phyloP scores from a whole-genome alignment of 2,888 invertebrate species.

The Rotaria sp. region DNA sequence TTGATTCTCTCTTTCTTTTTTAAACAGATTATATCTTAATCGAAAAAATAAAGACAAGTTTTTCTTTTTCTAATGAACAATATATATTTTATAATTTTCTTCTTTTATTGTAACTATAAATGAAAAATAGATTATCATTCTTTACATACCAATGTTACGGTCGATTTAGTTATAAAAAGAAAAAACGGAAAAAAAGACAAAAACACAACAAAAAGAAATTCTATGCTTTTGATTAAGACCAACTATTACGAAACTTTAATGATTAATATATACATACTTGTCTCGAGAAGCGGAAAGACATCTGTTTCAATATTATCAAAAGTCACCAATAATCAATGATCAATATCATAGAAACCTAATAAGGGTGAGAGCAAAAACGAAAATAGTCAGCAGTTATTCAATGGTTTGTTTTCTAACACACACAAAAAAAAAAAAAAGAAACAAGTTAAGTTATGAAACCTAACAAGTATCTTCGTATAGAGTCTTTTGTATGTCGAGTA shows the following conservation, averaged over 20 bases:
- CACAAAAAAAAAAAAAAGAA: no score
- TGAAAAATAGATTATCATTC: not conserved
- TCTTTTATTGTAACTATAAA: not conserved
- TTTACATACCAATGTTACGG: not conserved
- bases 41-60: not conserved
- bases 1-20: not conserved
- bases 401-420: not conserved
- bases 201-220: not conserved
- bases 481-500: not conserved
- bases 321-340: not conserved
- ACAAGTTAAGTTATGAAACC: not conserved
- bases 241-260: not conserved
- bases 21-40: constrained; percentile 7
- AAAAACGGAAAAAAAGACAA: no score
- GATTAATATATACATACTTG: not conserved
- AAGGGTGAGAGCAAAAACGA: not conserved
- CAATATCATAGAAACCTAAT: not conserved
- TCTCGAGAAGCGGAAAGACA: not conserved
- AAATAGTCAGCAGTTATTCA: not conserved
- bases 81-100: not conserved
- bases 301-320: not conserved
- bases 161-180: not conserved
- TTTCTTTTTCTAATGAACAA: no score
- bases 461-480: not conserved
- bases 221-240: not conserved